phyloP scores from a whole-genome alignment of 2,113 vertebrate species.

The Triplophysa siluroides region DNA sequence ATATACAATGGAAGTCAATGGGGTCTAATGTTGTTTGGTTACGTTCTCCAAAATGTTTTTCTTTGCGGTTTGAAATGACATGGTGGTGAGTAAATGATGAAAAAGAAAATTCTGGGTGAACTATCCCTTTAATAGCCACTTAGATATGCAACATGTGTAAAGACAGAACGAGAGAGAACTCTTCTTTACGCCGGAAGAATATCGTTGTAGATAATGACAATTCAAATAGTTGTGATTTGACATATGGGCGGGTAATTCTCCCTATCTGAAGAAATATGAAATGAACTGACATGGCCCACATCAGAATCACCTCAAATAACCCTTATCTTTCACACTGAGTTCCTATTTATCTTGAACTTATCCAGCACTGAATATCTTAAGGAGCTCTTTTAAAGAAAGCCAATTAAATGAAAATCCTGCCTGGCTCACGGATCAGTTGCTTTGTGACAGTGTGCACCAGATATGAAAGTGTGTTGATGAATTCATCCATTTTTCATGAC shows the following conservation, averaged over 20 bases:
- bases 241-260: neutral
- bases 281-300: conserved; percentile 30
- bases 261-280: neutral
- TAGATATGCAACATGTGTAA: neutral
- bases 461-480: neutral
- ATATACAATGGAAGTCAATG: no score
- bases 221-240: neutral
- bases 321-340: conserved; percentile 19
- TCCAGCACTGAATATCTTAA: neutral
- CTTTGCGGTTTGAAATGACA: no score
- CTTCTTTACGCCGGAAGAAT: no score
- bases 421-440: neutral
- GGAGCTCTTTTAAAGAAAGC: neutral
- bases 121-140: neutral
- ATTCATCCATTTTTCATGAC: neutral
- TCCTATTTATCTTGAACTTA: neutral
- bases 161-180: neutral
- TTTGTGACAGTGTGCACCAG: neutral
- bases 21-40: no score
- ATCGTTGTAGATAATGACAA: neutral
- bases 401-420: neutral
- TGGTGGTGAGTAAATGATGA: no score
- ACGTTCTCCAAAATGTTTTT: no score
- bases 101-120: no score
- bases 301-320: conserved; percentile 31